Evolutionary conservation across 2,888 invertebrate genomes (phyloP).

Genomic region (Pheosia gnoma): DNA sequence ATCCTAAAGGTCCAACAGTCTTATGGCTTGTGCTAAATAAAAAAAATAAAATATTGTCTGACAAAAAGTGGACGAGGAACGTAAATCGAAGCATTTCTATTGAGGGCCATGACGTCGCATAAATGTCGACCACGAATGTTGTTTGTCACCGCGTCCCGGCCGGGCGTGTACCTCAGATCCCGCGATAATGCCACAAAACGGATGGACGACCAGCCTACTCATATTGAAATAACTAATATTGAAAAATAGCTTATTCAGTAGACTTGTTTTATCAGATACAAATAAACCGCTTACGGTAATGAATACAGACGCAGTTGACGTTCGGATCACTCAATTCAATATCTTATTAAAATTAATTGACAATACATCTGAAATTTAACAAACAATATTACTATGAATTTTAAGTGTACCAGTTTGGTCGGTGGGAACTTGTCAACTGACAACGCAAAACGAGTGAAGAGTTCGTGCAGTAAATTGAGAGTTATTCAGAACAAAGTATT

Average conservation of each 20-base stretch:
- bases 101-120: conserved; percentile 79
- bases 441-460: neutral
- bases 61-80: conserved; percentile 67
- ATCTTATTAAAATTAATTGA: conserved; percentile 3
- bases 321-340: neutral
- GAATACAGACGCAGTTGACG: conserved; percentile 8
- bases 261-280: conserved; percentile 46
- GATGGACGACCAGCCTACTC: conserved; percentile 45
- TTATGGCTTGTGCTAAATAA: conserved; percentile 50
- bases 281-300: conserved; percentile 34
- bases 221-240: conserved; percentile 59
- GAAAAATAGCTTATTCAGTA: conserved; percentile 56
- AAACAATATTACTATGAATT: neutral
- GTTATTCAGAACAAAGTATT: conserved; percentile 37
- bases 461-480: conserved; percentile 15
- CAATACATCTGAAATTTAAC: neutral
- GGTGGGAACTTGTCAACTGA: neutral
- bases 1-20: no score
- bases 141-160: conserved; percentile 72
- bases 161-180: conserved; percentile 52
- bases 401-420: neutral
- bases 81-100: conserved; percentile 79
- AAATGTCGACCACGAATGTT: conserved; percentile 75
- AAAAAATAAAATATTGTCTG: conserved; percentile 61
- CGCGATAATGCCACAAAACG: conserved; percentile 60